Conservation (phyloP, 1,140 invertebrate species). For the Notospermus geniculatus region DNA sequence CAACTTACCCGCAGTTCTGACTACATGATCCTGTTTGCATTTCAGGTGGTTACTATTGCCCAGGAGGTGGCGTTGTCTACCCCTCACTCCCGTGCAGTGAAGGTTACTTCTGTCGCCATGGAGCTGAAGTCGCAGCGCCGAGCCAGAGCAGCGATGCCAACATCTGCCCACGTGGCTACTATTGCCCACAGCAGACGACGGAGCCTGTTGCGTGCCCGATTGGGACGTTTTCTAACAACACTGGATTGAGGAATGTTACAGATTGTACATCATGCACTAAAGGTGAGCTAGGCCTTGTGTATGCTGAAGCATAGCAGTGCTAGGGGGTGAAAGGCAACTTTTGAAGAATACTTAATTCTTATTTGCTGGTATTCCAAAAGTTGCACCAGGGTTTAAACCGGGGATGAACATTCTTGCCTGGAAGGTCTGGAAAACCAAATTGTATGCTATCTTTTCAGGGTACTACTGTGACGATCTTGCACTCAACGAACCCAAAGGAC, state of each 20-base stretch:
- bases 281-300: too few relatives aligned
- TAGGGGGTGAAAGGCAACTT: too few relatives aligned
- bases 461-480: constrained; percentile 42
- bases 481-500: constrained; percentile 35
- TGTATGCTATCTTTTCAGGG: constrained; percentile 28
- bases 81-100: constrained; percentile 38
- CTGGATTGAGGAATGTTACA: constrained; percentile 36
- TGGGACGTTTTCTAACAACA: constrained; percentile 45
- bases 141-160: constrained; percentile 34
- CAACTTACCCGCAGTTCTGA: too few relatives aligned
- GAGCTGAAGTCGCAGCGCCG: constrained; percentile 41
- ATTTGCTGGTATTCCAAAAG: too few relatives aligned
- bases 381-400: too few relatives aligned
- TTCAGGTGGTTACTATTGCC: constrained; percentile 47
- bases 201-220: constrained; percentile 44
- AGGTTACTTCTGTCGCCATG: constrained; percentile 44
- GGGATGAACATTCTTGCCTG: too few relatives aligned
- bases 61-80: constrained; percentile 32
- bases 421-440: too few relatives aligned
- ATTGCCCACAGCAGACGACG: constrained; percentile 46
- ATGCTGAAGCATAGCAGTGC: too few relatives aligned
- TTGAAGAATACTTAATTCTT: too few relatives aligned
- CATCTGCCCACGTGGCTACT: constrained; percentile 45
- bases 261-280: constrained; percentile 43
- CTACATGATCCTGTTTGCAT: too few relatives aligned